Percentiles rank a stretch among this genome's conserved stretches.
Conservation (phyloP, 2,113 vertebrate genomes). For the Regulus satrapa region DNA sequence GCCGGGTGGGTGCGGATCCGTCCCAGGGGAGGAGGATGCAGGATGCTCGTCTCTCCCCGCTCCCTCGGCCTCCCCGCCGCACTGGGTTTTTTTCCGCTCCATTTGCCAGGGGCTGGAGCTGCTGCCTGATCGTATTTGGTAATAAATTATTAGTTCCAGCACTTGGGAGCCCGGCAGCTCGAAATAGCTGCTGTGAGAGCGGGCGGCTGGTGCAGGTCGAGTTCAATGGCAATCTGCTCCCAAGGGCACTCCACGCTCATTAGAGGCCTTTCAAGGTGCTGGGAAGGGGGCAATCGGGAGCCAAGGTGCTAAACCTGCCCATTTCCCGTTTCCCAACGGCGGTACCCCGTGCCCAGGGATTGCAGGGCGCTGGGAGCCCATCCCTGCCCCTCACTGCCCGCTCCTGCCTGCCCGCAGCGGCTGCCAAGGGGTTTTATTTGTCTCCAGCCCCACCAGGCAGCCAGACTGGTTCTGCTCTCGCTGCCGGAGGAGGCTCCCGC, state of each 20-base stretch:
- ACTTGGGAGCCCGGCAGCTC: constrained; percentile 52
- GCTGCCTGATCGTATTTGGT: constrained; percentile 57
- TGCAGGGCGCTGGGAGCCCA: background rate
- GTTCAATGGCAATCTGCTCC: constrained; percentile 56
- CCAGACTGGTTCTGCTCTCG: constrained; percentile 61
- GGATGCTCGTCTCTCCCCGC: background rate
- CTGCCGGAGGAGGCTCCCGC: constrained; percentile 52
- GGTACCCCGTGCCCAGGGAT: background rate
- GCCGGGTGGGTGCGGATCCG: background rate
- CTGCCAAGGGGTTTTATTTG: constrained; percentile 17
- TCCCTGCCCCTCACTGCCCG: background rate
- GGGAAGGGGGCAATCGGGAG: background rate
- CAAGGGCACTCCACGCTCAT: constrained; percentile 52
- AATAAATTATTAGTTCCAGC: constrained; percentile 70
- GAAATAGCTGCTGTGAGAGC: constrained; percentile 63
- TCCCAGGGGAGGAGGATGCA: background rate
- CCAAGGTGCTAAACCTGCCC: background rate
- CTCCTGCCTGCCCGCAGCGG: background rate
- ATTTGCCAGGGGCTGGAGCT: constrained; percentile 55
- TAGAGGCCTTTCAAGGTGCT: constrained; percentile 47
- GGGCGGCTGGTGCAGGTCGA: constrained; percentile 48
- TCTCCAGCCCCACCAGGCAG: constrained; percentile 34
- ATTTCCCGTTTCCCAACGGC: background rate
- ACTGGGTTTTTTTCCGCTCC: constrained; percentile 51
- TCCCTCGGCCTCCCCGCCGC: background rate